Percentiles rank a stretch among this genome's conserved stretches.
phyloP scores from a whole-genome alignment of 1,140 invertebrate genomes.

The Eupeodes corollae region DNA sequence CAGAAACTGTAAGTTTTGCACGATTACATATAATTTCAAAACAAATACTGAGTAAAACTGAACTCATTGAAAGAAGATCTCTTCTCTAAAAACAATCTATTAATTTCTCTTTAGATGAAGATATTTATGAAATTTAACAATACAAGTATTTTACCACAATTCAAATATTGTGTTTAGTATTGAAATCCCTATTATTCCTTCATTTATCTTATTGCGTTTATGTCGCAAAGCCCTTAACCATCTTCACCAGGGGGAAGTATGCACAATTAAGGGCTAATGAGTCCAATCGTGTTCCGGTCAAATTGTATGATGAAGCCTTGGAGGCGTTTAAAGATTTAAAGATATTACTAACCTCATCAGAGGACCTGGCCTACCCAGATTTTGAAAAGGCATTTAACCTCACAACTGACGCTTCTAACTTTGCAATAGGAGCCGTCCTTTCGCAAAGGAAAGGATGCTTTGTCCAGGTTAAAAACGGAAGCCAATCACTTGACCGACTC shows the following conservation, averaged over 20 bases:
- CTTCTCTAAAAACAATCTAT: too few relatives aligned
- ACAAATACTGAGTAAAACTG: too few relatives aligned
- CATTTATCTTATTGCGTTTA: constrained; percentile 16
- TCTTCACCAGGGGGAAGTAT: too few relatives aligned
- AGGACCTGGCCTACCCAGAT: constrained; percentile 30
- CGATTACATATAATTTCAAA: too few relatives aligned
- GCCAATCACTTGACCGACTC: constrained; percentile 29
- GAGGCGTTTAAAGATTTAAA: constrained; percentile 34
- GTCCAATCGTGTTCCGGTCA: too few relatives aligned
- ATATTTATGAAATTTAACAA: too few relatives aligned
- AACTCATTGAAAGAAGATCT: too few relatives aligned
- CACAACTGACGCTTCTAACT: constrained; percentile 19
- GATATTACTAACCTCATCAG: constrained; percentile 30
- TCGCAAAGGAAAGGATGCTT: constrained; percentile 20
- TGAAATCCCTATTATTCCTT: constrained; percentile 16
- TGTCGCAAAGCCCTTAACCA: too few relatives aligned
- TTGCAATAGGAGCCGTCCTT: constrained; percentile 22
- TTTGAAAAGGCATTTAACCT: constrained; percentile 21
- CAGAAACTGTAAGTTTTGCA: too few relatives aligned
- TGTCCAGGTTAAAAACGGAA: constrained; percentile 12
- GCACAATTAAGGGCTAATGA: constrained; percentile 4
- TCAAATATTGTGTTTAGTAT: constrained; percentile 10
- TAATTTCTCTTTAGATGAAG: too few relatives aligned
- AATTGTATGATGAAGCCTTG: constrained; percentile 7
- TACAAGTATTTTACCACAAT: constrained; percentile 6